Evolutionary conservation across 2,797 vertebrate species (phyloP), one percentile per base, ranked within the genome.

Genomic region (Phoxinus dragarum): DNA sequence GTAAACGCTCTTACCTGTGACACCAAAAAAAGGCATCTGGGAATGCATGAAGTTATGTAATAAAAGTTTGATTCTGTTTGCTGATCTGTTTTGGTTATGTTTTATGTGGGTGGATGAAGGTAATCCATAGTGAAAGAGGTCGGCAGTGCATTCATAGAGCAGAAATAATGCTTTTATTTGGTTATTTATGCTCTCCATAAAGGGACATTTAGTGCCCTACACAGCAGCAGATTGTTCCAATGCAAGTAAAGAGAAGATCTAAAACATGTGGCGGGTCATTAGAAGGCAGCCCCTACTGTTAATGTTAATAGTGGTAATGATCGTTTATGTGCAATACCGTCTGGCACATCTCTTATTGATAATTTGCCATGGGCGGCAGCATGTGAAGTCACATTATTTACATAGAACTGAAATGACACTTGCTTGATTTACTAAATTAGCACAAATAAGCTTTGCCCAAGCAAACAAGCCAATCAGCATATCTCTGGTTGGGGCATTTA

Each of bases 111-210:
- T 72, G 85, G 87, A 86, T 86, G 87, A 88, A 84, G 76, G 82
- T 86, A 86, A 84, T 81, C 42, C 68, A 78, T 80, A 67, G 78
- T 86, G 85, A 86, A 86, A 86, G 85, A 84, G 82, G 85, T 88
- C 69, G 78, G 86, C 73, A 87, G 85, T 56, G 84, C 86, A 87
- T 67, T 71, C 87, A 78, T 36, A 69, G 80, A 85, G 85, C 85
- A 88, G 82, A 89, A 89, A 86, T 86, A 88, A 86, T 82, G 86
- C 82, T 80, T 88, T 89, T 88, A 89, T 89, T 88, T 87, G 81
- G 85, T 88, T 88, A 88, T 84, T 89, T 82, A 89, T 85, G 82
- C 87, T 84, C 84, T 88, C 81, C 56, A 77, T 86, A 83, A 76
- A 76, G 80, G 83, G 76, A 85, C 80, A 86, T 82, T 86, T 80